Evolutionary conservation across 2,888 invertebrate genomes (phyloP), one percentile per base, ranked within the genome.

Genomic region (Mayetiola destructor): DNA sequence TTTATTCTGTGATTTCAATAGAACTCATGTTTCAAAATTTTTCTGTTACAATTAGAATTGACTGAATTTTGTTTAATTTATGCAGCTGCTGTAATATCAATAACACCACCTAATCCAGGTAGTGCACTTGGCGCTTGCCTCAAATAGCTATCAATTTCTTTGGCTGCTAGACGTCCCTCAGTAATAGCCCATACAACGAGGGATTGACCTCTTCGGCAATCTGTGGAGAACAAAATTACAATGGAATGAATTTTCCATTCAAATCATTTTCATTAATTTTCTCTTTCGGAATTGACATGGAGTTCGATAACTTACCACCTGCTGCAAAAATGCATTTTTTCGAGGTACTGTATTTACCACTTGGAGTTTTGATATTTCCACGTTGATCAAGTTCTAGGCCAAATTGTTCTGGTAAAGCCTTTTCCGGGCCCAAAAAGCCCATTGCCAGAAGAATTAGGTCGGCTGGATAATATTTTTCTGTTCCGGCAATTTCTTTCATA

Each of bases 131-230:
- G 75, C 56, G 66, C 64, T n/a, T 80, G 81, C 66, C 81, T 82
- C 16, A 99, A 80, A 72, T 81, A 86, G 57, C 84, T 76, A 70
- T 99, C 99, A 2, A 97, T 85, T 64, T 92, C 88, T 42, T 94
- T 77, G 14, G 99, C 99, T 9, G 95, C 96, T 73, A 94, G 96
- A n/a, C 99, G 80, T 2, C 99, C 99, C 72, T 99, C 99, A 0
- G 90, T 80, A 61, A 99, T 99, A 20, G 97, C 99, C 92, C 96
- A 97, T 9, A 99, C 99, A 4, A 99, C 95, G 58, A 99, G 76
- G 0, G 96, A 96, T 69, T 99, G 99, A n/a, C 99, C 99, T 64
- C 97, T 83, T 35, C 95, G 86, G 70, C 97, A 99, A 78, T 99
- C 99, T 92, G 69, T 0, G 60, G n/a, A n/a, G n/a, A n/a, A n/a